Conservation (phyloP, 2,888 invertebrate species). For the Torymus auratus region DNA sequence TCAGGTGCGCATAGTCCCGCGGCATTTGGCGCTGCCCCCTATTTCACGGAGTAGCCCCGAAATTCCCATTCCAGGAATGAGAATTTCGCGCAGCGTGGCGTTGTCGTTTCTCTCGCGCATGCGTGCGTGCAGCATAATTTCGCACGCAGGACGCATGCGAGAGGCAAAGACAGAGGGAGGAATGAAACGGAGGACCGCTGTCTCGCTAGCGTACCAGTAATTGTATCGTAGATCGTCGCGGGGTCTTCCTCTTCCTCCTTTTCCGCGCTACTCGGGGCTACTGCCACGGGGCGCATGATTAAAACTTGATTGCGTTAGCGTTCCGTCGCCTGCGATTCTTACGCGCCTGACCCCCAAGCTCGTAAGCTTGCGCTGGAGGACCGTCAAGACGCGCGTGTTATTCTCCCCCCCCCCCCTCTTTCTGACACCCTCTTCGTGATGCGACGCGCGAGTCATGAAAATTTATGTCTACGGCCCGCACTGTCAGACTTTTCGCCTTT, state of each 20-base stretch:
- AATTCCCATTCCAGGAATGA: constrained; percentile 59
- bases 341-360: constrained; percentile 37
- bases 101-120: constrained; percentile 45
- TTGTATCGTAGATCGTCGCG: constrained; percentile 66
- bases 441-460: background rate
- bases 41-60: constrained; percentile 32
- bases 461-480: background rate
- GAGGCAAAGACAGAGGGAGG: constrained; percentile 13
- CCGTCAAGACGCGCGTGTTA: constrained; percentile 6
- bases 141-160: background rate
- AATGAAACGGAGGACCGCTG: constrained; percentile 47
- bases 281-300: constrained; percentile 64
- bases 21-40: too few species aligned
- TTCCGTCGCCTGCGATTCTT: constrained; percentile 62
- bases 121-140: constrained; percentile 62
- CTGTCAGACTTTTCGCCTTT: background rate
- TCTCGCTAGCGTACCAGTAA: constrained; percentile 61
- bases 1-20: constrained; percentile 6
- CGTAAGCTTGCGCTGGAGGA: background rate
- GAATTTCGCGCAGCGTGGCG: constrained; percentile 51
- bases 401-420: too few species aligned
- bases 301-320: constrained; percentile 69
- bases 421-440: too few species aligned
- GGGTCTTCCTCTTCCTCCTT: constrained; percentile 48
- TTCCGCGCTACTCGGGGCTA: constrained; percentile 9